These are phyloP conservation scores for Creontiades dilutus DNA, from an alignment of 2,888 invertebrate genomes.

Conservation along the genomic window DNA sequence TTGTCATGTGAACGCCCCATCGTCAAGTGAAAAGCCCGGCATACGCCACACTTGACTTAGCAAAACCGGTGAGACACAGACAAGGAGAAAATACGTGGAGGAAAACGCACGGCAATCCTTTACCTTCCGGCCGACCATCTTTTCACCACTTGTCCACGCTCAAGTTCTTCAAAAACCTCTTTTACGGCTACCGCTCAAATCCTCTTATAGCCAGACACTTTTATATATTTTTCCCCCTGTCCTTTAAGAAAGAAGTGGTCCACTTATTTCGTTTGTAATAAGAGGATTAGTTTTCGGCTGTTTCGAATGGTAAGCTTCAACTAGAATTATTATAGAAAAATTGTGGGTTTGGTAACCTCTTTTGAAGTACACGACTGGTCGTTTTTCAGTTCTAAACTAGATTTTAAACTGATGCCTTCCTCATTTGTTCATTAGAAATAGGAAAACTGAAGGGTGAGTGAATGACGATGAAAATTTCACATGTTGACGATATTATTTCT, in stretches of 20 bases:
- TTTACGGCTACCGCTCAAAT: constrained; percentile 9
- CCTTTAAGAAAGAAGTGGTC: not conserved
- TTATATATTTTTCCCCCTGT: not conserved
- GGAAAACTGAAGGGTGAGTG: no score
- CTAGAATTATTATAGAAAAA: no score
- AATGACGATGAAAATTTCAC: no score
- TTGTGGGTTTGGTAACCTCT: no score
- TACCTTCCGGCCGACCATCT: constrained; percentile 4
- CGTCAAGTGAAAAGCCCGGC: no score
- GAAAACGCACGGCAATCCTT: constrained; percentile 40
- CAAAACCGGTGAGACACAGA: not conserved
- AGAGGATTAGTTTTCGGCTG: constrained; percentile 10
- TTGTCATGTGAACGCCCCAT: not conserved
- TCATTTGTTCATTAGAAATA: no score
- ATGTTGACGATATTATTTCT: no score
- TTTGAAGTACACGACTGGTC: no score
- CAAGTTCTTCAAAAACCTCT: constrained; percentile 10
- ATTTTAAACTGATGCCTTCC: no score
- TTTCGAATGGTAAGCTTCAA: not conserved
- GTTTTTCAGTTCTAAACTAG: no score
- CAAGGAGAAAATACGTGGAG: not conserved
- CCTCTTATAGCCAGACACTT: constrained; percentile 20
- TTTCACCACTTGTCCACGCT: constrained; percentile 22
- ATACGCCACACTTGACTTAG: constrained; percentile 53
- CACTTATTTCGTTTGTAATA: constrained; percentile 20